Percentiles rank a stretch among this genome's conserved stretches.
These are phyloP conservation scores for Macaria liturata DNA, from an alignment of 2,888 invertebrate genomes.

Conservation along the genomic window DNA sequence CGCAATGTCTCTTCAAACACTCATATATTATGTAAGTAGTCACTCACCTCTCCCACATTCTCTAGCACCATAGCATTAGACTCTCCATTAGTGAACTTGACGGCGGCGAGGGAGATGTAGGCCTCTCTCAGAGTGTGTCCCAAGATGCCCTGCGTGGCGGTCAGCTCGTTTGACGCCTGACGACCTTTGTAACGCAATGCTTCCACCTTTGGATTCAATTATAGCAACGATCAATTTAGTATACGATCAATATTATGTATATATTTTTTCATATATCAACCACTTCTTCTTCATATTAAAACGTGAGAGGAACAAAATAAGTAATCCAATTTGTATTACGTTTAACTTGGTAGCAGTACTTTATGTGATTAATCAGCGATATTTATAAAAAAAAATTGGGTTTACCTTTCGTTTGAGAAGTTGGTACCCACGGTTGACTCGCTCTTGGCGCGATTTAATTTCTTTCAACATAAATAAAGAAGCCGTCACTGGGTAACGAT, in stretches of 20 bases:
- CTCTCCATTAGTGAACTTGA: conserved; percentile 76
- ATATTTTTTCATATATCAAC: too few species aligned
- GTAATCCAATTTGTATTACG: too few species aligned
- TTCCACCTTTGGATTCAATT: conserved; percentile 44
- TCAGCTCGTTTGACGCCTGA: conserved; percentile 62
- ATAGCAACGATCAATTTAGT: too few species aligned
- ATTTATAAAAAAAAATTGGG: too few species aligned
- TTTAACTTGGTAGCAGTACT: too few species aligned
- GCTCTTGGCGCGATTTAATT: conserved; percentile 69
- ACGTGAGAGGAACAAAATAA: too few species aligned
- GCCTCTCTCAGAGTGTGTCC: conserved; percentile 69
- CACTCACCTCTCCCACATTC: conserved; percentile 68
- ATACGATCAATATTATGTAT: too few species aligned
- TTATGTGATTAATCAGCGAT: too few species aligned
- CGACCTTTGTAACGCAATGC: conserved; percentile 64
- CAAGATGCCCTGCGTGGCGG: conserved; percentile 61
- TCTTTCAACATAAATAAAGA: conserved; percentile 74
- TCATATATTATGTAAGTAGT: too few species aligned
- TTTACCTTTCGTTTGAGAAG: conserved; percentile 58
- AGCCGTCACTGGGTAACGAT: conserved; percentile 71
- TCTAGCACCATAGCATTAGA: conserved; percentile 75
- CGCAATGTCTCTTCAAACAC: too few species aligned
- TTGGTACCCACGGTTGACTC: conserved; percentile 67
- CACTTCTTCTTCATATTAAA: too few species aligned
- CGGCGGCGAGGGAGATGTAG: conserved; percentile 71